phyloP scores from a whole-genome alignment of 1,140 invertebrate species.

The Geopemphigus sp. region DNA sequence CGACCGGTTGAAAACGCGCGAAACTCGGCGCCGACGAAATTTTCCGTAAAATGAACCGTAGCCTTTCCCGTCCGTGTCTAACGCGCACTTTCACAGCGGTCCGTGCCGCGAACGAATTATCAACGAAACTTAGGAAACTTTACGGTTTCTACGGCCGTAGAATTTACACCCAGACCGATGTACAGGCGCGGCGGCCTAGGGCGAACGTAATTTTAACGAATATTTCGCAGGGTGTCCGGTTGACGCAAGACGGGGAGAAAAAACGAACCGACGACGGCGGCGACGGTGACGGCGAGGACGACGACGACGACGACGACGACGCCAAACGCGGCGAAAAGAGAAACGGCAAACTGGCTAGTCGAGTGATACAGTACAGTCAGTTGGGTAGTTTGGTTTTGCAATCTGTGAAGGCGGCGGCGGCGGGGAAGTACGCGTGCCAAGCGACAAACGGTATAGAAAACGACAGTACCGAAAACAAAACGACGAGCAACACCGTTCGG shows the following conservation, averaged over 20 bases:
- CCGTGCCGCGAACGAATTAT: no score
- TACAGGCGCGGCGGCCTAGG: no score
- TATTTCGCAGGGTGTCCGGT: conserved; percentile 3
- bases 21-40: no score
- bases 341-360: background rate
- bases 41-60: no score
- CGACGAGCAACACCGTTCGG: background rate
- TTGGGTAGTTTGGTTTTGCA: conserved; percentile 71
- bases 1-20: no score
- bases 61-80: no score
- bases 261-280: background rate
- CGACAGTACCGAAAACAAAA: background rate
- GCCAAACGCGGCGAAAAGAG: background rate
- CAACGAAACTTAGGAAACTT: no score
- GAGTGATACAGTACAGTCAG: conserved; percentile 22
- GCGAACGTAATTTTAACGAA: background rate
- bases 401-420: conserved; percentile 71
- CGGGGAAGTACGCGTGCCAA: conserved; percentile 78
- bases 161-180: no score
- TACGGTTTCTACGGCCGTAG: no score
- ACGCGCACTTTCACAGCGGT: no score
- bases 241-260: conserved; percentile 17
- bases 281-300: no score
- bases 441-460: conserved; percentile 56
- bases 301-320: background rate